Evolutionary conservation across 2,888 invertebrate genomes (phyloP), one percentile per base, ranked within the genome.

Genomic region (Parnassius orleans): DNA sequence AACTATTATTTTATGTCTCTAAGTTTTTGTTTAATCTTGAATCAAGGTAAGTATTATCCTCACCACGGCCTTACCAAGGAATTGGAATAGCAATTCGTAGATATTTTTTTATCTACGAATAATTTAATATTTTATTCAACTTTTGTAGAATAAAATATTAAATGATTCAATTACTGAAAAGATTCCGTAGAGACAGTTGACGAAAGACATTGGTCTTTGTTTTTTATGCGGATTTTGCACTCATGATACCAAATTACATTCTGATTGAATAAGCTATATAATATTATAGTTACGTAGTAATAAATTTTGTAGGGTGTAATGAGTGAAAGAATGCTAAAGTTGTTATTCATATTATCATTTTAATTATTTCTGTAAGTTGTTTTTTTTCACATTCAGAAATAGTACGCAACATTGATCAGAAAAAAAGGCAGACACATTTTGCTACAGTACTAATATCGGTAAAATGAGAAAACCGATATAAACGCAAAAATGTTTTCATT

Each of bases 401-500:
- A 50, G 51, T 44, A 51, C 52, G n/a, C 33, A 46, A 10, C 14
- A 44, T 33, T 60, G 11, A 33, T 43, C 14, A 51, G 43, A 24
- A 43, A 24, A 56, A 61, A 61, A 61, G 55, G 51, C 44, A 43
- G 9, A 60, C 48, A 19, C 53, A 55, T 50, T 52, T 43, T 55
- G 51, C 56, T 51, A 60, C 60, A 60, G 48, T 42, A 54, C 60
- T 60, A 60, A 60, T 53, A 60, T 60, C 53, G 53, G 60, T 60
- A 53, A 53, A 60, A 53, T 60, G 60, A 60, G 53, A 54, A 47
- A 60, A 48, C 60, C 60, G 60, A 56, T 56, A 61, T 61, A 61
- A 61, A 61, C 55, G 44, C 56, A 61, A 61, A 61, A 61, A 61
- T 61, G 61, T 61, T 61, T 57, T 61, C 56, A 61, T 61, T 61